Evolutionary conservation across 2,113 vertebrate species (phyloP).

Genomic region (Misgurnus anguillicaudatus): DNA sequence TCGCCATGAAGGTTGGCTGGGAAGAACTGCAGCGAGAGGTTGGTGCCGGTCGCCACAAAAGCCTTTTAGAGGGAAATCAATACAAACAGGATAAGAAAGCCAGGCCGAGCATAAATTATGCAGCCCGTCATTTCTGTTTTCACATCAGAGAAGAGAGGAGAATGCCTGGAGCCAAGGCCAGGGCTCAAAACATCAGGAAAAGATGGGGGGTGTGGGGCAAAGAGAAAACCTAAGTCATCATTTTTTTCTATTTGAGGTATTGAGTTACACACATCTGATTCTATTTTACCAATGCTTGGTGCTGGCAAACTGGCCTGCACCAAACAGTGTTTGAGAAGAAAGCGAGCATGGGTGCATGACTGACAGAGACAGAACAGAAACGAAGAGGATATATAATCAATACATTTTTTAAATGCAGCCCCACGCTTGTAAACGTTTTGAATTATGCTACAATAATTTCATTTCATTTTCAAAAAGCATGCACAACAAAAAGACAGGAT

Average conservation of each 20-base stretch:
- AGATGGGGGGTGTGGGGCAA: slow-evolving; percentile 40
- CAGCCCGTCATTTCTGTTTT: slow-evolving; percentile 89
- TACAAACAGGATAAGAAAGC: slow-evolving; percentile 95
- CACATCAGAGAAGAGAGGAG: slow-evolving; percentile 76
- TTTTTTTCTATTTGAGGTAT: slow-evolving; percentile 89
- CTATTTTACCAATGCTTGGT: slow-evolving; percentile 88
- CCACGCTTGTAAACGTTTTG: slow-evolving; percentile 55
- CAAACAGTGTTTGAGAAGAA: slow-evolving; percentile 66
- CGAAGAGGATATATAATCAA: slow-evolving; percentile 65
- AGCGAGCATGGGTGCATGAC: slow-evolving; percentile 34
- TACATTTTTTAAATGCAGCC: slow-evolving; percentile 67
- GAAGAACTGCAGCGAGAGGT: slow-evolving; percentile 99
- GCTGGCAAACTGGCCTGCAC: slow-evolving; percentile 67
- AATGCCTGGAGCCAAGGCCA: slow-evolving; percentile 77
- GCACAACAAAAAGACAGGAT: not conserved
- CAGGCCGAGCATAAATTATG: slow-evolving; percentile 94
- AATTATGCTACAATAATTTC: slow-evolving; percentile 24
- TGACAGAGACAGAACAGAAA: slow-evolving; percentile 42
- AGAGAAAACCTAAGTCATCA: slow-evolving; percentile 89
- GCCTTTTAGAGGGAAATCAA: slow-evolving; percentile 98
- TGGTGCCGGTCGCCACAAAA: slow-evolving; percentile 99
- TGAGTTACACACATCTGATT: slow-evolving; percentile 98
- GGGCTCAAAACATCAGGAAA: slow-evolving; percentile 48
- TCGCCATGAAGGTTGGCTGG: slow-evolving; percentile 97
- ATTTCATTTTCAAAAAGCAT: slow-evolving; percentile 20